phyloP scores from a whole-genome alignment of 2,797 vertebrate species.

The Danio albolineatus region DNA sequence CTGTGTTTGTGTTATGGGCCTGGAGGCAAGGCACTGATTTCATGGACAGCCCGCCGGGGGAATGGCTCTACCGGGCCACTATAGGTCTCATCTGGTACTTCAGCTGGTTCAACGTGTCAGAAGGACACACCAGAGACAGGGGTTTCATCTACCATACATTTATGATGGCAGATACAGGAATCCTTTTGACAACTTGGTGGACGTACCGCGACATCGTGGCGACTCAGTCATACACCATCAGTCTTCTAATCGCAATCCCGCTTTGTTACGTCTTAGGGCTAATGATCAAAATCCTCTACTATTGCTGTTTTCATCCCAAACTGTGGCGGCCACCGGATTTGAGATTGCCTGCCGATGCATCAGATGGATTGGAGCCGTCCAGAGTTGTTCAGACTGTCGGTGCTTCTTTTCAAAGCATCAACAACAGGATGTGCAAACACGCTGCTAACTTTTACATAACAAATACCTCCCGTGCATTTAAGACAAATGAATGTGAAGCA shows the following conservation, averaged over 20 bases:
- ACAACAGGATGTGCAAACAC: constrained; percentile 76
- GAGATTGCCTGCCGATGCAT: constrained; percentile 61
- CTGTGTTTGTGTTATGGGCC: constrained; percentile 84
- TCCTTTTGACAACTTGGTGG: constrained; percentile 83
- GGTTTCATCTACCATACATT: constrained; percentile 88
- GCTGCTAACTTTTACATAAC: constrained; percentile 70
- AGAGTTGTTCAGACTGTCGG: constrained; percentile 56
- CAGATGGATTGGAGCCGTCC: constrained; percentile 63
- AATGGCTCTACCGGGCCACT: constrained; percentile 88
- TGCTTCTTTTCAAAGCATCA: constrained; percentile 60
- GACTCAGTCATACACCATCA: constrained; percentile 59
- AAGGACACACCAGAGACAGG: constrained; percentile 81
- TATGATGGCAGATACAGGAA: constrained; percentile 77
- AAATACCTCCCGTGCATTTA: not conserved
- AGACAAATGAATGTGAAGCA: constrained; percentile 9
- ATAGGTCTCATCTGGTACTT: constrained; percentile 93
- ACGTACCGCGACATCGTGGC: constrained; percentile 63
- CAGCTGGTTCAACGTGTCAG: constrained; percentile 93
- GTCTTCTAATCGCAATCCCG: constrained; percentile 61
- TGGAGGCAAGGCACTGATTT: constrained; percentile 86
- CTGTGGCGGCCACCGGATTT: constrained; percentile 62
- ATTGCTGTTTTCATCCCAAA: constrained; percentile 87
- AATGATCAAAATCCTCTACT: constrained; percentile 83
- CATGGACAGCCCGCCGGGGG: constrained; percentile 82
- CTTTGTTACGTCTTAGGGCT: constrained; percentile 83